Base-by-base conservation (phyloP, 2,888 invertebrate genomes). In the Dendrolimus houi region DNA sequence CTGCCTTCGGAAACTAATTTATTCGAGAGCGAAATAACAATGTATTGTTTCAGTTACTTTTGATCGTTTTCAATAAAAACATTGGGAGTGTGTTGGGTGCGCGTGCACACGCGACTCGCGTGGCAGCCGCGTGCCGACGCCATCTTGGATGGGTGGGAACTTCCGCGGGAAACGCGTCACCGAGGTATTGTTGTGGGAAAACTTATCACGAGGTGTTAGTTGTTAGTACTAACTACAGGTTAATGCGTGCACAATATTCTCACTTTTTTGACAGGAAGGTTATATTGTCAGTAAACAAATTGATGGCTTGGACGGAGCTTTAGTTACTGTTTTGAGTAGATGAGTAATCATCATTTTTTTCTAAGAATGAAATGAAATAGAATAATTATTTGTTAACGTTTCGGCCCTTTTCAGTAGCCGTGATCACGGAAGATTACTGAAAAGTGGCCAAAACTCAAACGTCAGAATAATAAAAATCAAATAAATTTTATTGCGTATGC, bases 101-200 rank as follows among this genome's bases (percentile, higher is more conserved):
- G 72, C 62, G 67, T 64, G 66, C 71, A 70, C 82, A 79, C 76
- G 72, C 65, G 63, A 61, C 57, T 41, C 82, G 70, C 81, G 83
- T 73, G 81, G 53, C 72, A 40, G 68, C 57, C 79, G 71, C 83
- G 81, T 81, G 85, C 64, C 74, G 58, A 61, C 80, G 81, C 83
- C 84, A 81, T 85, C 84, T 84, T 79, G 84, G 83, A 79, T 82
- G 85, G 82, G 81, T 87, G 87, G 86, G 89, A 87, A 87, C 84
- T 81, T 86, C 85, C 85, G 83, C 67, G 79, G 77, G 72, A 74
- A 75, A 73, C 81, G 47, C 47, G 83, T 79, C 83, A 80, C 64
- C 70, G 59, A 65, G 9, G 47, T 47, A 47, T 47, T 47, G 47
- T 75, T 77, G 83, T 88, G 87, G 86, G 88, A 87, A 87, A 79